Evolutionary conservation across 2,888 invertebrate genomes (phyloP), one percentile per base, ranked within the genome.

Genomic region (Dryomyza anilis): DNA sequence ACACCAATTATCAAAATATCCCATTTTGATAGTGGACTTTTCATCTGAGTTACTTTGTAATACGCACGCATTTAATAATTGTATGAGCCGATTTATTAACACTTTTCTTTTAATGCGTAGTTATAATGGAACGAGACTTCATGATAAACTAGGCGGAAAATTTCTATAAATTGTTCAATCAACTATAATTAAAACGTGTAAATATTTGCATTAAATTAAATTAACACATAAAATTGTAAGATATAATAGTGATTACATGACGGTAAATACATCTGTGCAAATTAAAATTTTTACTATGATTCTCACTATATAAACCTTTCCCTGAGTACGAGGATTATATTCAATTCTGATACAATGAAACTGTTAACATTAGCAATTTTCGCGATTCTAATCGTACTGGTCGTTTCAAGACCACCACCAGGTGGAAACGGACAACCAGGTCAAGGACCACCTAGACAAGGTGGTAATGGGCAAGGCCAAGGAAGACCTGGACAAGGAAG

Each of bases 321-420:
- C 50, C 5, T 8, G 7, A 23, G n/a, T 7, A n/a, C n/a, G n/a
- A 12, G 27, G 27, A 12, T 14, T 23, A 25, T n/a, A 36, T 56
- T 21, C n/a, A 12, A 56, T 30, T 56, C 36, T n/a, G 27, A 33
- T 4, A 39, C 21, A 30, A 73, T 73, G 73, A 70, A 66, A 69
- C 53, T 69, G 25, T 55, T 71, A 33, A 71, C 73, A 33, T 23
- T 72, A 58, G 66, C 53, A 50, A 43, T 73, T 16, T 73, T 73
- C 12, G 66, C 70, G 5, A 27, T 73, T 8, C 53, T 73, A 25
- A 25, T 71, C 33, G 68, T 66, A 8, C 55, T 67, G 48, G 73
- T 73, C 6, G 27, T 67, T 29, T 73, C 72, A 6, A 68, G 27
- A 21, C 63, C 55, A 16, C 64, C 43, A 58, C 33, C 10, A 1